These are phyloP conservation scores for Hippocampus zosterae DNA, from an alignment of 2,113 vertebrate genomes.

Conservation along the genomic window DNA sequence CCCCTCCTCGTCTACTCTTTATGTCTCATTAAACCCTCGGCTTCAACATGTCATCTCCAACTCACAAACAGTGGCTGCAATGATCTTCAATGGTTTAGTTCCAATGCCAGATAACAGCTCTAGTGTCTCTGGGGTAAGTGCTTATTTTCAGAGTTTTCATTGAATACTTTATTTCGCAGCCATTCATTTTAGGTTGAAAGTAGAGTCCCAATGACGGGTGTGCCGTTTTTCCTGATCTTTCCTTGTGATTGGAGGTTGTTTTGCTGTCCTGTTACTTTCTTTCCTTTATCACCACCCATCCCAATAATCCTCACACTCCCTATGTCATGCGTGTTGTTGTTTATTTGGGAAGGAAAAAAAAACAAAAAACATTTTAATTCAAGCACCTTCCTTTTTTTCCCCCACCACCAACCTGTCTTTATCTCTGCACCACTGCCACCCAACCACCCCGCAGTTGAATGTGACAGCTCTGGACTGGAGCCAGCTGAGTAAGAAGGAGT, in stretches of 20 bases:
- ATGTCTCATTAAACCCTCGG: constrained; percentile 13
- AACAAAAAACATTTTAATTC: constrained; percentile 8
- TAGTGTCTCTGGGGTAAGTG: constrained; percentile 87
- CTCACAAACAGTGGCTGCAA: constrained; percentile 78
- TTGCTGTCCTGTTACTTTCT: background rate
- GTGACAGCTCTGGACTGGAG: constrained; percentile 96
- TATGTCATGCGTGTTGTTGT: constrained; percentile 9
- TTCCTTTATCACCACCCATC: constrained; percentile 24
- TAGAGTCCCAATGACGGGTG: background rate
- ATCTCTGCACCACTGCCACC: constrained; percentile 18
- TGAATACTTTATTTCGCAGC: constrained; percentile 8
- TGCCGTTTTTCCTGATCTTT: background rate
- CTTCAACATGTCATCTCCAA: constrained; percentile 18
- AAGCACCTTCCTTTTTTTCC: constrained; percentile 34
- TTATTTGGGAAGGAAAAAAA: background rate
- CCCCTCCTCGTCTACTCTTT: constrained; percentile 20
- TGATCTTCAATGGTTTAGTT: constrained; percentile 84
- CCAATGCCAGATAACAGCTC: constrained; percentile 83
- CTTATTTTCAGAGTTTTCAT: constrained; percentile 16
- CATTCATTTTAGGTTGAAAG: constrained; percentile 11
- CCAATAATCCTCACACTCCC: constrained; percentile 7
- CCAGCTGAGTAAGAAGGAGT: constrained; percentile 94
- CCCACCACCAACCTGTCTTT: constrained; percentile 10
- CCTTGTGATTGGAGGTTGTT: background rate
- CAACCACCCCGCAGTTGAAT: constrained; percentile 77